These are phyloP conservation scores for Acrocephalus arundinaceus DNA, from an alignment of 2,113 vertebrate genomes.

Conservation along the genomic window DNA sequence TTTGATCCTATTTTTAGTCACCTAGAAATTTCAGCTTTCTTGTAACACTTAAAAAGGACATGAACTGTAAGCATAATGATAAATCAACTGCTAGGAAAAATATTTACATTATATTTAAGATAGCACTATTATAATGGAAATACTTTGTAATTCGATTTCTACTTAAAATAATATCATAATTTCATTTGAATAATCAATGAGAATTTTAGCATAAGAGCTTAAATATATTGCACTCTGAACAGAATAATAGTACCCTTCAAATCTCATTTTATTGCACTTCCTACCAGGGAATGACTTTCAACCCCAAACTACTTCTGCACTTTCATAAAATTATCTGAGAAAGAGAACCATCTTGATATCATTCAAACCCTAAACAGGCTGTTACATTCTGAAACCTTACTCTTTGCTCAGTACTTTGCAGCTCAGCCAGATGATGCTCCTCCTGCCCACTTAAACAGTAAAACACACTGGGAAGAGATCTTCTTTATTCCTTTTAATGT, in stretches of 20 bases:
- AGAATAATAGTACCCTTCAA: not conserved
- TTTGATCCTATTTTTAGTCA: not conserved
- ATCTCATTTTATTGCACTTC: not conserved
- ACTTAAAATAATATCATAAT: not conserved
- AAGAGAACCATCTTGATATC: not conserved
- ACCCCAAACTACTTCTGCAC: not conserved
- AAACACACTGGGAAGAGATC: not conserved
- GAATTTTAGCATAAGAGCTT: not conserved
- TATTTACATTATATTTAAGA: not conserved
- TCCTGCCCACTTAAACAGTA: not conserved
- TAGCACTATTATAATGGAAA: not conserved
- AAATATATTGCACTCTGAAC: not conserved
- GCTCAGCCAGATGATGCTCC: not conserved
- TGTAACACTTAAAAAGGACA: not conserved
- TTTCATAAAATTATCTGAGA: not conserved
- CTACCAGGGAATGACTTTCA: not conserved
- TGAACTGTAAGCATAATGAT: not conserved
- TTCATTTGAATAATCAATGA: not conserved
- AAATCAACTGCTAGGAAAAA: not conserved
- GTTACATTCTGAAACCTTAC: not conserved
- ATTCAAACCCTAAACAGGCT: not conserved
- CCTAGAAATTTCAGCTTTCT: not conserved
- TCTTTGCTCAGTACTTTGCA: not conserved
- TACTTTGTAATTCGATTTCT: not conserved
- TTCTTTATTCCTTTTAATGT: not conserved